These are phyloP conservation scores for Zaprionus obscuricornis DNA, from an alignment of 2,888 invertebrate genomes.

Conservation along the genomic window DNA sequence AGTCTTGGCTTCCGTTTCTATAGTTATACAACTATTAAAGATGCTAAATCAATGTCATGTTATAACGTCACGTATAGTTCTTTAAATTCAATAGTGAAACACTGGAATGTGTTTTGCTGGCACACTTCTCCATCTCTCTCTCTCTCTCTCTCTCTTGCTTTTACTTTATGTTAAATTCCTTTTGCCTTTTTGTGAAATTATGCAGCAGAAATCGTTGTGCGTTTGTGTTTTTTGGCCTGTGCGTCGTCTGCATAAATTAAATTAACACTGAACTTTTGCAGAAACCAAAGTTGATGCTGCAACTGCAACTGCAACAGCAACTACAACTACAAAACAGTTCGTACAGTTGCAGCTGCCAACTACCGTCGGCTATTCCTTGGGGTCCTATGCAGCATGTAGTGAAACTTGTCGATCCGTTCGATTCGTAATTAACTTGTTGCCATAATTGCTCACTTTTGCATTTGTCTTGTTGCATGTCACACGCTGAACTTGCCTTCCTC, in stretches of 20 bases:
- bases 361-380: slow-evolving; percentile 32
- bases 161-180: too few species aligned
- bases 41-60: too few species aligned
- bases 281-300: slow-evolving; percentile 34
- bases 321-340: too few species aligned
- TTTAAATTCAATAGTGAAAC: too few species aligned
- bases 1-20: too few species aligned
- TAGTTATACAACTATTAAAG: too few species aligned
- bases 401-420: too few species aligned
- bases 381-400: slow-evolving; percentile 21
- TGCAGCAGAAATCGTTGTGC: slow-evolving; percentile 37
- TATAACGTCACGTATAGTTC: too few species aligned
- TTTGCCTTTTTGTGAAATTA: slow-evolving; percentile 33
- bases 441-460: slow-evolving; percentile 78
- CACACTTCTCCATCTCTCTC: too few species aligned
- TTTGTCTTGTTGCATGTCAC: slow-evolving; percentile 62
- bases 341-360: too few species aligned
- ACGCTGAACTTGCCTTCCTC: slow-evolving; percentile 43
- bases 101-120: too few species aligned
- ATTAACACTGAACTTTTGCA: slow-evolving; percentile 53
- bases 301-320: slow-evolving; percentile 18
- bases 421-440: slow-evolving; percentile 78
- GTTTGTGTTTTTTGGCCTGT: slow-evolving; percentile 31
- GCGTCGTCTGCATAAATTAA: slow-evolving; percentile 61
- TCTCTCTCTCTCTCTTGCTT: too few species aligned